These are phyloP conservation scores for Okapia johnstoni DNA, from an alignment of 2,113 vertebrate species.

Conservation along the genomic window DNA sequence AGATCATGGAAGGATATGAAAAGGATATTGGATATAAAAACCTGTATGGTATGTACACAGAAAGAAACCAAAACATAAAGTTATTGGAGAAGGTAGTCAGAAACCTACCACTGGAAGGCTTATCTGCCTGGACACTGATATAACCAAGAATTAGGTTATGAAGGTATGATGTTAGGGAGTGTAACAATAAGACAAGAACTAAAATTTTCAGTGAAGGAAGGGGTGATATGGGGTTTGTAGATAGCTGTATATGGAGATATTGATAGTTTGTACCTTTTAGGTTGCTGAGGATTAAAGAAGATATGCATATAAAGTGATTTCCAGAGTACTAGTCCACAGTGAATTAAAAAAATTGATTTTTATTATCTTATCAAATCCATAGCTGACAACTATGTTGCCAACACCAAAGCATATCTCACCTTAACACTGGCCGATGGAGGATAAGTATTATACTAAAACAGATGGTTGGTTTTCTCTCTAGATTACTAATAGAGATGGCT, in stretches of 20 bases:
- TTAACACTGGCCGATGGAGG: background rate
- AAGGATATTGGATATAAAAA: background rate
- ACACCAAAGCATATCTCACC: background rate
- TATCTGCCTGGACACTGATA: background rate
- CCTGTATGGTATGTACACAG: background rate
- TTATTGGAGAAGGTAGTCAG: background rate
- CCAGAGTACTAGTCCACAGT: background rate
- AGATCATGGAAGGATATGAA: background rate
- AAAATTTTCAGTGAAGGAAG: background rate
- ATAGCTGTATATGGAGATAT: background rate
- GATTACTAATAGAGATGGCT: background rate
- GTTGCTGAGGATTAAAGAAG: background rate
- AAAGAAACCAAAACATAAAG: background rate
- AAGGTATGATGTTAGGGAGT: background rate
- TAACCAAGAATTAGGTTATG: background rate
- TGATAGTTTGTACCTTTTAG: background rate
- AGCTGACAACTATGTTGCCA: background rate
- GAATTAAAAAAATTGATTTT: background rate
- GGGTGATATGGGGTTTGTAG: background rate
- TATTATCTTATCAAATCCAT: background rate
- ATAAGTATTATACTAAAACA: background rate
- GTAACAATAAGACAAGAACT: background rate
- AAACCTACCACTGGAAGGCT: background rate
- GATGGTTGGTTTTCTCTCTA: background rate
- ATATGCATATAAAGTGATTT: background rate